Evolutionary conservation across 2,888 invertebrate species (phyloP), one percentile per base, ranked within the genome.

Genomic region (Ischnus inquisitorius): DNA sequence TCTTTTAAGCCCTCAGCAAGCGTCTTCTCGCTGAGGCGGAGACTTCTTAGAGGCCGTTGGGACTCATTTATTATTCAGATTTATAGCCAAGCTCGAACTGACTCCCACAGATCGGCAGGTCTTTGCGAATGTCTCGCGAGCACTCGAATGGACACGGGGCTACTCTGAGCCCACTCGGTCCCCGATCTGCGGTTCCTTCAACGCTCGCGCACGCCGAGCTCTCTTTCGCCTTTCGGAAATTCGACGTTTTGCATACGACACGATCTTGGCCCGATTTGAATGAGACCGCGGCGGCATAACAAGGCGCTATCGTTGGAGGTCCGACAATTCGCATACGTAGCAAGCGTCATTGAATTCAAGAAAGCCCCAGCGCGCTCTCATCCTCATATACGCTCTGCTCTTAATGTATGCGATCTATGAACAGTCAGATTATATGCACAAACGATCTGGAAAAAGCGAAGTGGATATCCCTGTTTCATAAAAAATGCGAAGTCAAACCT

Each of bases 221-320:
- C 48, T 62, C 57, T 64, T 80, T 65, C 48, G 86, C 86, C 91
- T 91, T 88, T 84, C 65, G 91, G 90, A 92, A 92, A 93, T 93
- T 93, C 93, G 92, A 93, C 92, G 92, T 92, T 93, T 93, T 93
- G 92, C 93, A 93, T 93, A 93, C 93, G 93, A 93, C 92, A 93
- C 92, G 91, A 91, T 91, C 91, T 91, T 88, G 87, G 88, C 88
- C 89, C 89, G 91, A 92, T 92, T 91, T 89, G 90, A 92, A 92
- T 90, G 91, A 90, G 90, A 88, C 86, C 89, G 88, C 88, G 89
- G 74, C 83, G 80, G 77, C 90, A 89, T 92, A 92, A 92, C 91
- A 92, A 93, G 92, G 90, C 89, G 87, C 87, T 88, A 85, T 87
- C 88, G 83, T 87, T 87, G 89, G 86, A 79, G 87, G 86, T 88